Evolutionary conservation across 2,888 invertebrate genomes (phyloP).

Genomic region (Tillus elongatus): DNA sequence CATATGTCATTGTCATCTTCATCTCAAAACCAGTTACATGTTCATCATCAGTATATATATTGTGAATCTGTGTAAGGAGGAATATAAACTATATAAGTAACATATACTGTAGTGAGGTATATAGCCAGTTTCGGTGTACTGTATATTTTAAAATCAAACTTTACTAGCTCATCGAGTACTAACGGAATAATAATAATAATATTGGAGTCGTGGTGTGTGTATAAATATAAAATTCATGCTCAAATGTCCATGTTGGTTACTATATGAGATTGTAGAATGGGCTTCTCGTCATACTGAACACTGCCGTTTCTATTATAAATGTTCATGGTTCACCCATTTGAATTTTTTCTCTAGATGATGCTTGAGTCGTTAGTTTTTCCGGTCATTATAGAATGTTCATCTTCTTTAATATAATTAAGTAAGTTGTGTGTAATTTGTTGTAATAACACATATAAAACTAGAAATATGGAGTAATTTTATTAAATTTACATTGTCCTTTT

Average conservation of each 20-base stretch:
- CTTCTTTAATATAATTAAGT: conserved; percentile 25
- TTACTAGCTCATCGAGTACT: too few relatives aligned
- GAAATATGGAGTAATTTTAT: conserved; percentile 22
- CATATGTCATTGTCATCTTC: too few relatives aligned
- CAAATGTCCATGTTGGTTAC: conserved; percentile 30
- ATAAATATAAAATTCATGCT: conserved; percentile 25
- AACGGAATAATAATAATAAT: too few relatives aligned
- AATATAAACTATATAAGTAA: too few relatives aligned
- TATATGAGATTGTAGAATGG: conserved; percentile 27
- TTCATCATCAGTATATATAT: too few relatives aligned
- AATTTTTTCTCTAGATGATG: conserved; percentile 31
- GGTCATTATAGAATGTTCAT: conserved; percentile 13
- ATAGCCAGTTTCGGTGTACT: too few relatives aligned
- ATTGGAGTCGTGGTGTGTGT: too few relatives aligned
- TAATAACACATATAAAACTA: conserved; percentile 21
- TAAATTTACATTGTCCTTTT: conserved; percentile 29
- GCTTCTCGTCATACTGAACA: conserved; percentile 36
- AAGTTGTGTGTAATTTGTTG: conserved; percentile 25
- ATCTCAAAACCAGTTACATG: too few relatives aligned
- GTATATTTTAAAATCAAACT: too few relatives aligned
- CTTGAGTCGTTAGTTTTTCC: conserved; percentile 22
- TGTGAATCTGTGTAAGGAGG: too few relatives aligned
- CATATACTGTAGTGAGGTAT: too few relatives aligned
- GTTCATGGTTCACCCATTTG: background rate
- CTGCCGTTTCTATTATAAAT: conserved; percentile 30